A percentile compares a stretch with the other conserved stretches of the same genome.
These are phyloP conservation scores for Diarsia brunnea DNA, from an alignment of 2,888 invertebrate genomes.

Conservation along the genomic window DNA sequence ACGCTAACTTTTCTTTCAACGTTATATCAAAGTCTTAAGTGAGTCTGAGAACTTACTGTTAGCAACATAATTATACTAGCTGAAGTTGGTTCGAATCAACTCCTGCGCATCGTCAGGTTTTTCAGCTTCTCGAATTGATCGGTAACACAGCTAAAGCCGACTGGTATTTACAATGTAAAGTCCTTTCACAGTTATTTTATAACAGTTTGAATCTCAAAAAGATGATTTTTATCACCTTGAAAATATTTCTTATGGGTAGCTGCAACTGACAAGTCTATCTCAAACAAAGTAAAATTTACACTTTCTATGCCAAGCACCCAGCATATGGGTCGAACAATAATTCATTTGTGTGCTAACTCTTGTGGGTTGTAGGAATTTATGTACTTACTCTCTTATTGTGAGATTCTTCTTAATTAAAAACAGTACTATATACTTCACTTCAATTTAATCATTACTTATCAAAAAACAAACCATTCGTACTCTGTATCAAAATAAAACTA, in stretches of 20 bases:
- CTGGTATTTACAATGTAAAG: constrained; percentile 48
- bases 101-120: neutral
- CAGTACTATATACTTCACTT: too few species aligned
- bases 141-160: constrained; percentile 13
- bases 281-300: neutral
- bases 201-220: neutral
- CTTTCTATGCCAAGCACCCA: too few species aligned
- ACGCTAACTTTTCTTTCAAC: neutral
- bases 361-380: too few species aligned
- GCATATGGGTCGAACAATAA: too few species aligned
- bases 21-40: neutral
- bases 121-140: constrained; percentile 34
- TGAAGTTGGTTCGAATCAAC: neutral
- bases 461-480: too few species aligned
- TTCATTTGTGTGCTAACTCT: too few species aligned
- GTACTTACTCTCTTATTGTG: too few species aligned
- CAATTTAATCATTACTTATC: too few species aligned
- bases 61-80: neutral
- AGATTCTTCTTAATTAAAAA: too few species aligned
- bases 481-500: too few species aligned
- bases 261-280: neutral
- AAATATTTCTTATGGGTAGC: neutral
- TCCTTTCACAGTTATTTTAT: neutral
- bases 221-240: neutral
- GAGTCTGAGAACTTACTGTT: neutral